A percentile compares a stretch with the other conserved stretches of the same genome.
Conservation (phyloP, 2,113 vertebrate species). For the Rallus limicola region DNA sequence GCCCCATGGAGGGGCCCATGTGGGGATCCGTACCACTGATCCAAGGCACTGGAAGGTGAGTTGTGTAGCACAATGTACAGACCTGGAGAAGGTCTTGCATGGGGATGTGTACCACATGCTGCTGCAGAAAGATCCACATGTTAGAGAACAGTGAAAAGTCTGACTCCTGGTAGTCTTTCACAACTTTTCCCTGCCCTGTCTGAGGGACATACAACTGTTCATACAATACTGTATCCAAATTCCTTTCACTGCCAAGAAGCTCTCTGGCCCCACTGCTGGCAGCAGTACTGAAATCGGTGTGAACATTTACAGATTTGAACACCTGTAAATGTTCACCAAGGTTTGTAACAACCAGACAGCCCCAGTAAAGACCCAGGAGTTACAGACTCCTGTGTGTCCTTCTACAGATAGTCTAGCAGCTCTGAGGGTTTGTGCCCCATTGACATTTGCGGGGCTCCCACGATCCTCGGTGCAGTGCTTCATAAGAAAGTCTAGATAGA, state of each 20-base stretch:
- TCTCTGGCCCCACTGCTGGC: background rate
- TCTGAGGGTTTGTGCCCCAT: background rate
- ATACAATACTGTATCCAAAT: background rate
- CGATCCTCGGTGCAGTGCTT: background rate
- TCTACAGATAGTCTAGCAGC: background rate
- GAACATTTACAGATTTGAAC: background rate
- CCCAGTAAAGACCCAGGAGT: background rate
- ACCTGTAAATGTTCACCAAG: background rate
- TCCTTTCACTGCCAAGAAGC: background rate
- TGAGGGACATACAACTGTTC: background rate
- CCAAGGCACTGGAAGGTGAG: background rate
- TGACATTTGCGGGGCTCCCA: background rate
- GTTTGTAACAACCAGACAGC: background rate
- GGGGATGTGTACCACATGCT: too few species aligned
- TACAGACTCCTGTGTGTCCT: background rate
- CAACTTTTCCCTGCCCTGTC: background rate
- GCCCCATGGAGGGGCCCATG: rapidly evolving
- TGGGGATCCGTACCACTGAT: rapidly evolving
- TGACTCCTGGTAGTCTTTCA: background rate
- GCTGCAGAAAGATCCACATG: background rate
- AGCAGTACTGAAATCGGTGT: background rate
- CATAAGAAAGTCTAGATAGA: background rate
- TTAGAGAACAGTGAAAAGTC: background rate
- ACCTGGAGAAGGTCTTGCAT: background rate
- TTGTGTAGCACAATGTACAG: background rate